These are phyloP conservation scores for Epinotia ramella DNA, from an alignment of 2,888 invertebrate genomes.

Conservation along the genomic window DNA sequence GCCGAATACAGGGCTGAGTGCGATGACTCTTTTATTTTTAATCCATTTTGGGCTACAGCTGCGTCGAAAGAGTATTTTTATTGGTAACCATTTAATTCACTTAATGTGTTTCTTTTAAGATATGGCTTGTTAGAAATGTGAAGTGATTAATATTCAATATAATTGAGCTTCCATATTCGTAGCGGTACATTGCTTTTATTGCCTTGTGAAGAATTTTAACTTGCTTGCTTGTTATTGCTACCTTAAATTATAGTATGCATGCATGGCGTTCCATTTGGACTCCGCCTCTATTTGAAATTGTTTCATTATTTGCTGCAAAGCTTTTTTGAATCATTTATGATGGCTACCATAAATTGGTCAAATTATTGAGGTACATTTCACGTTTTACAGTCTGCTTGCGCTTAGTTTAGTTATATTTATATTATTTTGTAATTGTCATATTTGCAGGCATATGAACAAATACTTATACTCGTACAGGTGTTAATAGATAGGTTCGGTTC, in stretches of 20 bases:
- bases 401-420: neutral
- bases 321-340: too few relatives aligned
- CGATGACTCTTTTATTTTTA: slow-evolving; percentile 55
- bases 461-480: too few relatives aligned
- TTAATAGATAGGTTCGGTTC: too few relatives aligned
- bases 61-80: slow-evolving; percentile 44
- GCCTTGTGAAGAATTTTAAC: slow-evolving; percentile 16
- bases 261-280: too few relatives aligned
- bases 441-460: too few relatives aligned
- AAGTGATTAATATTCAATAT: slow-evolving; percentile 32
- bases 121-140: slow-evolving; percentile 29
- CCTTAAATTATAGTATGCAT: slow-evolving; percentile 5
- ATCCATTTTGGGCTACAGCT: slow-evolving; percentile 59
- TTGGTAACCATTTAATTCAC: slow-evolving; percentile 36
- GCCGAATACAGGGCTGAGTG: slow-evolving; percentile 46
- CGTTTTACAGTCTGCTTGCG: too few relatives aligned
- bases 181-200: slow-evolving; percentile 24
- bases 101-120: slow-evolving; percentile 35
- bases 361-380: neutral
- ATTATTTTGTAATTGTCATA: too few relatives aligned
- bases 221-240: slow-evolving; percentile 27
- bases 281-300: too few relatives aligned
- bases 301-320: neutral
- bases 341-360: too few relatives aligned
- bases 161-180: slow-evolving; percentile 13